Evolutionary conservation across 2,113 vertebrate species (phyloP), one percentile per base, ranked within the genome.

Genomic region (Corythoichthys intestinalis): DNA sequence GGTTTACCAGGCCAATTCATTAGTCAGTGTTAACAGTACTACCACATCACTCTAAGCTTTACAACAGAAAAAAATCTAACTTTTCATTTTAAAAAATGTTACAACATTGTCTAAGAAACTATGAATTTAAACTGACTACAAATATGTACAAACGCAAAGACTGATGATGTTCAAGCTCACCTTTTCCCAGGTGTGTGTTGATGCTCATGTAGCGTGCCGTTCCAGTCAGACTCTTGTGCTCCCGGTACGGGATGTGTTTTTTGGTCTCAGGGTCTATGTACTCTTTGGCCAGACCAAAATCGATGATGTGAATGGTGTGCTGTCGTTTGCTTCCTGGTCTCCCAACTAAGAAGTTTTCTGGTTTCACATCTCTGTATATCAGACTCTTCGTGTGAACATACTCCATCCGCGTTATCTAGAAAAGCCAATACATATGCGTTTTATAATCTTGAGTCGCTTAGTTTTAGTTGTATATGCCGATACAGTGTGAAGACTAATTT

Each of bases 231-330:
- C 97, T 98, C 92, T 98, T 98, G 94, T 98, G 97, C 93, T 98
- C 97, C 83, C 96, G 92, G 91, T 98, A 98, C 0, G 96, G 97
- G 94, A 98, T 98, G 94, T 98, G 97, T 94, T 98, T 98, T 96
- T 96, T 96, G 94, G 97, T 98, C 94, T 98, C 97, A 0, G 97
- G 96, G 90, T 98, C 97, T 15, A 98, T 97, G 84, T 98, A 98
- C 87, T 98, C 97, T 94, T 98, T 98, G 93, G 97, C 97, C 91
- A 98, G 92, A 89, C 97, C 97, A 79, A 98, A 98, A 92, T 98
- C 97, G 1, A 98, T 98, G 86, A 98, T 98, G 94, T 98, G 96
- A 88, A 98, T 96, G 81, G 95, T 95, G 85, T 98, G 94, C 83
- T 98, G 97, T 81, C 96, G 89, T 87, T 95, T 96, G 90, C 93